Percentiles rank a stretch among this genome's conserved stretches.
Conservation (phyloP, 2,797 vertebrate species). For the Danio kyathit region DNA sequence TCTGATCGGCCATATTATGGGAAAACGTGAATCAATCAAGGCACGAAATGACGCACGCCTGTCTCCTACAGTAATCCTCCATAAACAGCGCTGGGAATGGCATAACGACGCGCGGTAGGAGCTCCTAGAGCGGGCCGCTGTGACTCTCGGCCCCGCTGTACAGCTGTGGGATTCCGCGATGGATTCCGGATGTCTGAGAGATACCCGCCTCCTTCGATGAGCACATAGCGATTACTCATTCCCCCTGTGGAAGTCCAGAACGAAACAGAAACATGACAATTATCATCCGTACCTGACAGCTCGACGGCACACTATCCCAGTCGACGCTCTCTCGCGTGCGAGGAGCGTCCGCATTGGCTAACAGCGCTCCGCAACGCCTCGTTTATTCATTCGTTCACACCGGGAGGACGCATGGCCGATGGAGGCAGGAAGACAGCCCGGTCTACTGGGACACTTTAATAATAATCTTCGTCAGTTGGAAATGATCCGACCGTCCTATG, state of each 20-base stretch:
- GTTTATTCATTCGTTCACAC: background rate
- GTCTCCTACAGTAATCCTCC: conserved; percentile 68
- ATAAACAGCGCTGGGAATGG: conserved; percentile 54
- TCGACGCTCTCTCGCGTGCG: background rate
- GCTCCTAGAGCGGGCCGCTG: conserved; percentile 64
- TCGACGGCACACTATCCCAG: background rate
- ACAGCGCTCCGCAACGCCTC: conserved; percentile 26
- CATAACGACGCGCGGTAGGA: conserved; percentile 52
- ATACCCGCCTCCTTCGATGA: conserved; percentile 63
- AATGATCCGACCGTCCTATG: conserved; percentile 72
- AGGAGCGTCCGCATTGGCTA: conserved; percentile 14
- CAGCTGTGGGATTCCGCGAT: conserved; percentile 65
- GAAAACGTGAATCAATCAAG: conserved; percentile 66
- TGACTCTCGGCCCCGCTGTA: conserved; percentile 65
- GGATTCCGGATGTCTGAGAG: conserved; percentile 73
- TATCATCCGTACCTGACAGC: conserved; percentile 16
- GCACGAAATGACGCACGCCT: conserved; percentile 66
- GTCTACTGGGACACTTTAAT: conserved; percentile 31
- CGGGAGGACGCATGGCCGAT: conserved; percentile 17
- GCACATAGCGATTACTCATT: conserved; percentile 68
- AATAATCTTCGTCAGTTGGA: conserved; percentile 60
- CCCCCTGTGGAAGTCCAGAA: conserved; percentile 40
- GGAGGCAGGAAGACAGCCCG: background rate
- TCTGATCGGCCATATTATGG: conserved; percentile 84
- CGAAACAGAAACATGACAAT: conserved; percentile 20